A percentile compares a stretch with the other conserved stretches of the same genome.
Evolutionary conservation across 2,888 invertebrate species (phyloP).

Genomic region (Lithophane leautieri): DNA sequence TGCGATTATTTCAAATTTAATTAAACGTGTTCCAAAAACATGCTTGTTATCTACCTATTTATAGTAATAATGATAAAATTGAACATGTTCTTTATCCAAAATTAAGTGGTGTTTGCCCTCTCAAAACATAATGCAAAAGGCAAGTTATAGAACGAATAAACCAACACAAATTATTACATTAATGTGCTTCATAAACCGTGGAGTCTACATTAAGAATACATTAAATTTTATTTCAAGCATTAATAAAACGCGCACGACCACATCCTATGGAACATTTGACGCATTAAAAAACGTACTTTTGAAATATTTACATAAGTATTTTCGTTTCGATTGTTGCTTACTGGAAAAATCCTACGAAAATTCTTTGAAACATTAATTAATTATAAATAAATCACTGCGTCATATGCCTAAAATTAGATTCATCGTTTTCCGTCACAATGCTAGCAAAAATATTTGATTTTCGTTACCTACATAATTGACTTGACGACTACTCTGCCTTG

Average conservation of each 20-base stretch:
- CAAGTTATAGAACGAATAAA: constrained; percentile 35
- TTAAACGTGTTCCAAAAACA: constrained; percentile 29
- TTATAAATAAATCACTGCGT: constrained; percentile 66
- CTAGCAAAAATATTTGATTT: constrained; percentile 72
- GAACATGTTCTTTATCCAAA: constrained; percentile 8
- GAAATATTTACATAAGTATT: constrained; percentile 60
- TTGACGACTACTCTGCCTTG: constrained; percentile 79
- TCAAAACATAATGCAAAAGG: constrained; percentile 20
- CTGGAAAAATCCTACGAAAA: constrained; percentile 54
- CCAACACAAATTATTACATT: constrained; percentile 16
- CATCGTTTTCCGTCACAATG: constrained; percentile 66
- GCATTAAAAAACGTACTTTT: constrained; percentile 38
- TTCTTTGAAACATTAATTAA: constrained; percentile 54
- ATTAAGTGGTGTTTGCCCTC: constrained; percentile 11
- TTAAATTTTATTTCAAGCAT: constrained; percentile 38
- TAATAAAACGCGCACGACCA: constrained; percentile 27
- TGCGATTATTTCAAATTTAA: constrained; percentile 23
- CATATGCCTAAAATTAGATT: constrained; percentile 62
- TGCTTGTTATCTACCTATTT: background rate
- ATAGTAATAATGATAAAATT: constrained; percentile 4
- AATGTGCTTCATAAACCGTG: constrained; percentile 52
- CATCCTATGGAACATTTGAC: constrained; percentile 10
- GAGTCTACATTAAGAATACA: constrained; percentile 40
- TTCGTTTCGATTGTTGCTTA: constrained; percentile 34
- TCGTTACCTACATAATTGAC: constrained; percentile 73